Evolutionary conservation across 1,140 invertebrate genomes (phyloP), one percentile per base, ranked within the genome.

Genomic region (Eupristina koningsbergeri): DNA sequence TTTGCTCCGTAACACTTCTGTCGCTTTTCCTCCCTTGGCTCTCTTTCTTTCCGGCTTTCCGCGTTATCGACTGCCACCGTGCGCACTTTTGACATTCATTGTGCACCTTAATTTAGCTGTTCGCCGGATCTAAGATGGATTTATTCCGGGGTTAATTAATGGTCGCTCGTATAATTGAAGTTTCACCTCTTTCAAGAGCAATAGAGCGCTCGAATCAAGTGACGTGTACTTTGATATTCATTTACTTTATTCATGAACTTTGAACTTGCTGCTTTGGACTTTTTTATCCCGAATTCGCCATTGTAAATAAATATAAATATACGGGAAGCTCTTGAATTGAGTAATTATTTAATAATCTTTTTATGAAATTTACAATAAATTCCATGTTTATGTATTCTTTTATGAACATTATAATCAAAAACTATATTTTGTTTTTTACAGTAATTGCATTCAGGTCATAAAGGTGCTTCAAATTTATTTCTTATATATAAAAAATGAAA

Each of bases 111-210:
- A 84, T 84, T 85, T 81, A 84, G 78, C 78, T 75, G 77, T 80
- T 83, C 80, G 22, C 61, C 79, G 36, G 67, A 73, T 84, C 82
- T 77, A 80, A 75, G 47, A 36, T 75, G 74, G 64, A 85, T 81
- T 85, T 81, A 81, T 78, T 39, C 50, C 63, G 45, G 50, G 73
- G 79, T 85, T 85, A 85, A 85, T 85, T 85, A 85, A 85, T 81
- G 79, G 47, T 36, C 79, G 79, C 36, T 71, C 73, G 58, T 50
- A 63, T 79, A 80, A 84, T 84, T 78, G 50, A 80, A 74, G 82
- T 73, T 73, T 78, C 73, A 41, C 41, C 81, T 79, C 75, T 69
- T 76, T 83, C 53, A 61, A 47, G 69, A n/a, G 47, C 69, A 39
- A 71, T 71, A 71, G 67, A 41, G 61, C 41, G 22, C 45, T 31